phyloP scores from a whole-genome alignment of 2,888 invertebrate species.

The Acanthosoma haemorrhoidale region DNA sequence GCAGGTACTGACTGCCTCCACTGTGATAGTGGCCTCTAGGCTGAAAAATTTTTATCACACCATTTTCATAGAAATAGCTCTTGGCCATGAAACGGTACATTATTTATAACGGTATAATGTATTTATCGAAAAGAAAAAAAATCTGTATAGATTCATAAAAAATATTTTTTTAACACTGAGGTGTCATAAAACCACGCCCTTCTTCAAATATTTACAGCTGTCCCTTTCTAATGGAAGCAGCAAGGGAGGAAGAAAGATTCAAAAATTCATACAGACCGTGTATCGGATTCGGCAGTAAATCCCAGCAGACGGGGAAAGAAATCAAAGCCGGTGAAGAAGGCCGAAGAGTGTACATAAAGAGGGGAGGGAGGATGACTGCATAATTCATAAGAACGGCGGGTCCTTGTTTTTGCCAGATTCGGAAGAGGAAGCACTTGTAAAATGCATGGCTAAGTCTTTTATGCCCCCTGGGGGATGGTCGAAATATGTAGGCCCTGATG shows the following conservation, averaged over 20 bases:
- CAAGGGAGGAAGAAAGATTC: neutral
- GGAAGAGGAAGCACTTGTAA: constrained; percentile 34
- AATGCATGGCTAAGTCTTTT: constrained; percentile 37
- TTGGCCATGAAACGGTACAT: no score
- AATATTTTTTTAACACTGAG: no score
- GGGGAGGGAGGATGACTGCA: neutral
- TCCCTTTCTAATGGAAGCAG: neutral
- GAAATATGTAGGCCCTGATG: constrained; percentile 35
- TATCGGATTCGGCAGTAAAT: constrained; percentile 3
- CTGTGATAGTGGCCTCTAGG: no score
- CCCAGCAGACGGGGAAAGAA: constrained; percentile 1
- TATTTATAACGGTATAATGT: no score
- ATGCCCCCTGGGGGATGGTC: constrained; percentile 36
- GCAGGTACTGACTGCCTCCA: no score
- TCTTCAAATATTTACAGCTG: neutral
- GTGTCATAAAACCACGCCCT: no score
- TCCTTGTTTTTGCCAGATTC: constrained; percentile 17
- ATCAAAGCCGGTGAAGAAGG: constrained; percentile 18
- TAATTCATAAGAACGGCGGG: constrained; percentile 18
- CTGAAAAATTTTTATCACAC: no score
- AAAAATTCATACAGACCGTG: constrained; percentile 4
- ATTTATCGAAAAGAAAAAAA: no score
- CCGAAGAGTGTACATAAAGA: neutral
- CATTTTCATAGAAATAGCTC: no score
- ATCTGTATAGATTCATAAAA: no score